phyloP scores from a whole-genome alignment of 2,797 vertebrate genomes.

The Agapornis canus region DNA sequence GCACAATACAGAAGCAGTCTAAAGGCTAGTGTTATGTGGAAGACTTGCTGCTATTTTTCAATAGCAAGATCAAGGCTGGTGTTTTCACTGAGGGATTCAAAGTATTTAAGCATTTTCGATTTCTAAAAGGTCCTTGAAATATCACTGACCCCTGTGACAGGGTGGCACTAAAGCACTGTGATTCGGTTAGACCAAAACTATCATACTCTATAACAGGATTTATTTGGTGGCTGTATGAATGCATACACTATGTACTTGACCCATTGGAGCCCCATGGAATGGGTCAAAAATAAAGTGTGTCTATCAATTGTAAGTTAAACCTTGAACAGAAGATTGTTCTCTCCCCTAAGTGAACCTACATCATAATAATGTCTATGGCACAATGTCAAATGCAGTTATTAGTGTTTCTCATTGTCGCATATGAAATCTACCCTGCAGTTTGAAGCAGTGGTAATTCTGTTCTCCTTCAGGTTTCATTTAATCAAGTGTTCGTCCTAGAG shows the following conservation, averaged over 20 bases:
- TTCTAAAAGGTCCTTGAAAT: background rate
- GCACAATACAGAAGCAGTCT: background rate
- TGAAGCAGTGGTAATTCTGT: background rate
- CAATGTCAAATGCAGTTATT: background rate
- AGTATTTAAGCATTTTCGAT: background rate
- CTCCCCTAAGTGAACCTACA: background rate
- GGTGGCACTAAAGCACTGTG: background rate
- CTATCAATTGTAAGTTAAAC: background rate
- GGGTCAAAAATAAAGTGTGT: background rate
- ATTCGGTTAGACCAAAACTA: background rate
- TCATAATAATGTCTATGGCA: background rate
- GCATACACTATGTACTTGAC: fast-evolving
- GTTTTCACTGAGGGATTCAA: background rate
- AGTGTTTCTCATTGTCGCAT: background rate
- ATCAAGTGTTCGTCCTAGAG: background rate
- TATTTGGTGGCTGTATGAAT: background rate
- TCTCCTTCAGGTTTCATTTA: background rate
- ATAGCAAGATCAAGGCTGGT: background rate
- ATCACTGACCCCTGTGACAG: fast-evolving
- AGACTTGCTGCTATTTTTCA: background rate
- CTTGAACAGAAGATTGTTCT: background rate
- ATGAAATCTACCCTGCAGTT: background rate
- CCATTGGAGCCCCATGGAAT: background rate
- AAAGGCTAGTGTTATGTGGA: background rate
- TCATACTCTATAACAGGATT: background rate